Base-by-base conservation (phyloP, 2,113 vertebrate species). In the Rhombomys opimus region DNA sequence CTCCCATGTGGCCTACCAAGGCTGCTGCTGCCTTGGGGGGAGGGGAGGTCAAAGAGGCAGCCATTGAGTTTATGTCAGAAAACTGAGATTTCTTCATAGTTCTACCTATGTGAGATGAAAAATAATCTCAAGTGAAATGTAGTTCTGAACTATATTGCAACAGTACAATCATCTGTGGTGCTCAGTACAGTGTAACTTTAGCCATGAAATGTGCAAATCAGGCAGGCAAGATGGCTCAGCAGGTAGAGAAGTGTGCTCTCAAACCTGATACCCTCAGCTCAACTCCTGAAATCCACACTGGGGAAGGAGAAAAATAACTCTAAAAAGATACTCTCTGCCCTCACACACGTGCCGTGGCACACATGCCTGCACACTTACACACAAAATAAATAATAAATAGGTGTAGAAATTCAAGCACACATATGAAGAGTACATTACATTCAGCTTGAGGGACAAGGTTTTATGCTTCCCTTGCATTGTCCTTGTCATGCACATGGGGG, bases 131-230 rank as follows among this genome's bases (percentile, higher is more conserved):
- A 68, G 17, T 23, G 54, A 80, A 35, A 15, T 90, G 50, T 88
- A n/a, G 27, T 90, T 95, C 88, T 92, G 63, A 94, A 88, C 75
- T 84, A 78, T 38, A 11, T 30, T 90, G 57, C 20, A 61, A 7
- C 38, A 82, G 12, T 90, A 82, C 5, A 90, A 27, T 87, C 22
- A 12, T 67, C 63, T 72, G 3, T 20, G 12, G 46, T 61, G 30
- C 67, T 85, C 15, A 41, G 11, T 13, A 63, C 23, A 81, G 87
- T 86, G 12, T 87, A 52, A 78, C 82, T 70, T 81, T 63, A 87
- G 15, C 20, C 54, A 46, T n/a, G 63, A 82, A 81, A 86, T 54
- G 11, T 30, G 13, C 32, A 85, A 73, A 87, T 76, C 30, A 22
- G 84, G 41, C 84, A 22, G 41, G 30, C 15, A 22, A 68, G 84